Evolutionary conservation across 2,797 vertebrate species (phyloP), one percentile per base, ranked within the genome.

Genomic region (Spizella passerina): DNA sequence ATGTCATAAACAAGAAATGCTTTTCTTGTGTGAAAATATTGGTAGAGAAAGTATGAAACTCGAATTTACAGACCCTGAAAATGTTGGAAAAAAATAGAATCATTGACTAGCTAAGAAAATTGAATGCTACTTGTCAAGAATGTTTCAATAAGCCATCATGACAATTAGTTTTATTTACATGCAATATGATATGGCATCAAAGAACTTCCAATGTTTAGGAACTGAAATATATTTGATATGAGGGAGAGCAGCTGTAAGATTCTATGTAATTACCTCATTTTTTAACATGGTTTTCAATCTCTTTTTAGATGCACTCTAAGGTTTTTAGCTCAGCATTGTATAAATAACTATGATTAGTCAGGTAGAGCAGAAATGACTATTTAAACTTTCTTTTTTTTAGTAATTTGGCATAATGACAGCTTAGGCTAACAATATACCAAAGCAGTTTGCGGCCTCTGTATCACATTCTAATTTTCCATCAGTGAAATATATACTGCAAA

Each of bases 301-400:
- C 71, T 49, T 89, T 88, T 85, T 77, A 94, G 91, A 82, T 65
- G 65, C 56, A 59, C 75, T 80, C 66, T 76, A 87, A 91, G 66
- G 7, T 80, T 88, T 95, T 93, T 85, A 72, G 27, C 84, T 97
- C 83, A 92, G 65, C 61, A 82, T 94, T 89, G 69, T 64, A 93
- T 96, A 96, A 95, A 93, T 96, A 97, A 94, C 44, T 72, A 32
- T 76, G 91, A 88, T 93, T 85, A 93, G 84, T 89, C 76, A 76
- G 72, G 73, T 92, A 69, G 43, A 88, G 52, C 27, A 81, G 78
- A 83, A 94, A 83, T 76, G 20, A 73, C 82, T 93, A 65, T 56
- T 93, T 90, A 84, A 93, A 92, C 64, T 85, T 89, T 16, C 20
- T 70, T 82, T 93, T 90, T 91, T 71, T 82, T 30, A 70, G 75